A percentile compares a stretch with the other conserved stretches of the same genome.
These are phyloP conservation scores for Rhopalosiphum maidis DNA, from an alignment of 1,140 invertebrate species.

Conservation along the genomic window DNA sequence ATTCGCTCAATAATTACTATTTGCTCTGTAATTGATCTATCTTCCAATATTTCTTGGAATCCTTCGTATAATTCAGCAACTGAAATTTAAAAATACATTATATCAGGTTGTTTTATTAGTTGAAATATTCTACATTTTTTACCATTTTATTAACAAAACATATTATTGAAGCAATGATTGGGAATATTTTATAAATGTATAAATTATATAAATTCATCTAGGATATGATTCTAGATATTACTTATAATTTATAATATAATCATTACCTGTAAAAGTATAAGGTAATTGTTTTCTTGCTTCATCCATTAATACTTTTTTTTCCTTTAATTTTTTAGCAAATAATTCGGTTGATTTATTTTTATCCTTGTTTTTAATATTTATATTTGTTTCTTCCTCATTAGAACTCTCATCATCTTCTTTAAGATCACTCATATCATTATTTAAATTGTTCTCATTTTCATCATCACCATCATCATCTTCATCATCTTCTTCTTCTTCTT, in stretches of 20 bases:
- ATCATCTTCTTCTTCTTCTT: constrained; percentile 60
- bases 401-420: constrained; percentile 60
- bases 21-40: constrained; percentile 70
- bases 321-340: constrained; percentile 62
- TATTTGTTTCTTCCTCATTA: constrained; percentile 60
- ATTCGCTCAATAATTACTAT: constrained; percentile 78
- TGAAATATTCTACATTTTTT: not conserved
- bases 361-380: not conserved
- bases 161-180: not conserved
- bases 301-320: constrained; percentile 67
- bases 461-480: constrained; percentile 60
- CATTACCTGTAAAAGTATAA: constrained; percentile 69
- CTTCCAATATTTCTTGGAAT: constrained; percentile 71
- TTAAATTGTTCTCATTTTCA: constrained; percentile 60
- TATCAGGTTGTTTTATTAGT: not conserved
- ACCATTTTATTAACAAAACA: not conserved
- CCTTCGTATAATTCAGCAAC: constrained; percentile 73
- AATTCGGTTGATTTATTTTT: constrained; percentile 31
- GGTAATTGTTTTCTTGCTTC: constrained; percentile 72
- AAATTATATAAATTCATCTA: not conserved
- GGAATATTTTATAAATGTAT: not conserved
- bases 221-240: not conserved
- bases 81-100: constrained; percentile 59
- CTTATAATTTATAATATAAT: constrained; percentile 18
- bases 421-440: constrained; percentile 58